Percentiles rank a stretch among this genome's conserved stretches.
These are phyloP conservation scores for Morphnarchus princeps DNA, from an alignment of 2,113 vertebrate species.

Conservation along the genomic window DNA sequence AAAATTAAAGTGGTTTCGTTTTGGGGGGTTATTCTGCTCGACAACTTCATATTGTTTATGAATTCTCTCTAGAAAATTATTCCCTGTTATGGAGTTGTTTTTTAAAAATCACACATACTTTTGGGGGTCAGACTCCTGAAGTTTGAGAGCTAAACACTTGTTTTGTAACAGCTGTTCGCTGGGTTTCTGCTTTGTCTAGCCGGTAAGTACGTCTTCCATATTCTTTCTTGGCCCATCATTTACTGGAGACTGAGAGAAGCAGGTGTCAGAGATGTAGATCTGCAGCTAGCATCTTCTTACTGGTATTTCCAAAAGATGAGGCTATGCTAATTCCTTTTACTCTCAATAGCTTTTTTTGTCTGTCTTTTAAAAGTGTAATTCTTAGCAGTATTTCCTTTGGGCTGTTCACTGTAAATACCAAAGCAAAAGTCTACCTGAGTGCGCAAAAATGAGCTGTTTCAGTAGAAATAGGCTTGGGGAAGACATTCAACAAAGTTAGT, in stretches of 20 bases:
- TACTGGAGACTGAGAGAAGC: neutral
- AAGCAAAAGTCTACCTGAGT: neutral
- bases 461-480: neutral
- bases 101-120: neutral
- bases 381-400: conserved; percentile 5
- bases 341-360: neutral
- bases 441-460: neutral
- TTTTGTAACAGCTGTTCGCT: neutral
- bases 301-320: neutral
- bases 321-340: neutral
- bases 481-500: neutral
- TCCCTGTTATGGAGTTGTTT: neutral
- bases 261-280: neutral
- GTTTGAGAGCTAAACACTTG: neutral
- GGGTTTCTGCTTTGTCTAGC: neutral
- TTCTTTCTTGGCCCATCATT: neutral
- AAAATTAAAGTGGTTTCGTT: neutral
- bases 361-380: conserved; percentile 9
- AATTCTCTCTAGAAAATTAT: neutral
- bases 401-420: neutral
- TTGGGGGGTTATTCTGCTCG: neutral
- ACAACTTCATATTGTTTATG: neutral
- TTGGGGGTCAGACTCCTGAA: neutral
- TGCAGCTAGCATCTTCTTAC: neutral
- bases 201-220: neutral